Evolutionary conservation across 2,888 invertebrate species (phyloP), one percentile per base, ranked within the genome.

Genomic region (Hirtodrosophila histrioides): DNA sequence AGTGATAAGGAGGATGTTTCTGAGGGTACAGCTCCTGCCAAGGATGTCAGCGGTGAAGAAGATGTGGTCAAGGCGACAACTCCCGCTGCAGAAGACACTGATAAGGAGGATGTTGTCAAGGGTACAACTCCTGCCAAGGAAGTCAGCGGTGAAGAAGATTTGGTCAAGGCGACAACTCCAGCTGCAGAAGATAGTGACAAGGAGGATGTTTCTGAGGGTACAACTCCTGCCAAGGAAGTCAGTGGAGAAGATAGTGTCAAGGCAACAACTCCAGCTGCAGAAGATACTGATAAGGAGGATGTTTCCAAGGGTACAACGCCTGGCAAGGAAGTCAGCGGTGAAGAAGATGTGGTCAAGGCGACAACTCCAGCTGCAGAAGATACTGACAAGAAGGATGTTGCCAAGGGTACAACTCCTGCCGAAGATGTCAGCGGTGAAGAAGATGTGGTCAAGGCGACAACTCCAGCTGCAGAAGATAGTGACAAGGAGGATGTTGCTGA

Each of bases 261-360:
- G 23, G 7, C 23, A 3, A 55, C 55, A 23, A 55, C 55, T 23
- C 29, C 37, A 7, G 29, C 29, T 36, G 37, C 3, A 10, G 49
- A 24, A 7, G 17, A 12, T 3, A 50, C 29, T 23, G 55, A 9
- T 10, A 54, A 72, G 24, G 51, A 46, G 2, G 36, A 43, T 0
- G 11, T 12, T 36, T 44, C 5, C 23, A 69, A 55, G 31, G 37
- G 66, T 3, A 69, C 76, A 23, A 64, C 63, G 11, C 40, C 74
- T 24, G 33, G 33, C 11, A 23, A 12, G 7, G 46, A 39, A 7
- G 11, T 8, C 55, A n/a, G 29, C 43, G 43, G 4, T 37, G 68
- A 71, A 11, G 46, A 61, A 9, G 63, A 57, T 43, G 31, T 31
- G 41, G 54, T 39, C 1, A 63, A 65, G 43, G n/a, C 40, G 6